phyloP scores from a whole-genome alignment of 2,113 vertebrate genomes.

The Phylloscopus trochiloides region DNA sequence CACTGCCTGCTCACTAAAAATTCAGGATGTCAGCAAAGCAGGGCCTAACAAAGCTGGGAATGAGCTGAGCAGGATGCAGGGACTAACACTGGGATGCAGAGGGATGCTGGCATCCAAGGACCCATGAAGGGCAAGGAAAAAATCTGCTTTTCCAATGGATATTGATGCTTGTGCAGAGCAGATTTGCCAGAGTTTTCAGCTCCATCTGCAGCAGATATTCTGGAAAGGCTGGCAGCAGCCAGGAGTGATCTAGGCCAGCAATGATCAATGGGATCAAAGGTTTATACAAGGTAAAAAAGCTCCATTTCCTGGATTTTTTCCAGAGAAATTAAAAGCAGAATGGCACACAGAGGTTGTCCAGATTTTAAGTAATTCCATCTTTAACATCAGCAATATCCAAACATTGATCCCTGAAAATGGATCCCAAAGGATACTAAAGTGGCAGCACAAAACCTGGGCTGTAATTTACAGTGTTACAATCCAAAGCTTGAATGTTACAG shows the following conservation, averaged over 20 bases:
- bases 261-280: background rate
- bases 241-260: background rate
- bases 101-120: background rate
- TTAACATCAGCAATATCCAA: background rate
- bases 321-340: background rate
- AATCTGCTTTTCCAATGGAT: background rate
- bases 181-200: background rate
- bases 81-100: background rate
- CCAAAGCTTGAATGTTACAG: background rate
- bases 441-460: background rate
- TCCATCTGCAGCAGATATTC: background rate
- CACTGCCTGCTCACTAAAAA: background rate
- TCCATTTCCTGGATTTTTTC: background rate
- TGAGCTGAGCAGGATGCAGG: accelerated
- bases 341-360: background rate
- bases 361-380: background rate
- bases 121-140: background rate
- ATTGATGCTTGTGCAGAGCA: background rate
- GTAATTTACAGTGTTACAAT: accelerated
- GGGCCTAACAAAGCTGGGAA: background rate
- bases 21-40: background rate
- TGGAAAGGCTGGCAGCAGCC: background rate
- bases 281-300: background rate
- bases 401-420: background rate
- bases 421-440: background rate